Evolutionary conservation across 2,797 vertebrate genomes (phyloP), one percentile per base, ranked within the genome.

Genomic region (Catharus ustulatus): DNA sequence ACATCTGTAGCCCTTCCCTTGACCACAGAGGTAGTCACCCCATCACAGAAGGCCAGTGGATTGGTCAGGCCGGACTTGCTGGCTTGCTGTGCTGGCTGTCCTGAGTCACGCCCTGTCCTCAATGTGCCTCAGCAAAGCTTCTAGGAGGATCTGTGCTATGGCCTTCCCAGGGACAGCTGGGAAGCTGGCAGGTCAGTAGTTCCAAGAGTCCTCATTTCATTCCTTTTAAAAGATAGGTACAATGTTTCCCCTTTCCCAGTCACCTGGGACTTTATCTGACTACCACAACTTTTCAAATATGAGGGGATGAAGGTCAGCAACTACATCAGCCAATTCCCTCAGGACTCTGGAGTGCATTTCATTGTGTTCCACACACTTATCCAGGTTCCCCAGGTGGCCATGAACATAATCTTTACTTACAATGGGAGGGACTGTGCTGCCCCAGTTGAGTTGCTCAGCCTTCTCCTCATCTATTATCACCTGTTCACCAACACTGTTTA

Each of bases 241-340:
- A 21, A 36, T 34, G 4, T 58, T 71, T 58, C 9, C 10, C 29
- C 30, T 71, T 71, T 40, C 30, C n/a, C 24, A 26, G 24, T 38
- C 20, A 18, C 24, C 26, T 59, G 46, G 4, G 12, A 20, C 15
- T 64, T 82, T 11, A 45, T 29, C 23, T 76, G 64, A 38, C 43
- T 38, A 3, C 29, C 24, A 30, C 13, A 12, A 40, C 7, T 52
- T 84, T 52, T 58, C 29, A 59, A 42, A 46, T 77, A 9, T 27
- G 18, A 12, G 3, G 0, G 2, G 13, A 15, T 16, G 9, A 7
- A 24, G 21, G 6, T 5, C 45, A 10, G 38, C 24, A 84, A 5
- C 21, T 16, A 9, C 15, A 72, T 46, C 30, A 72, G 17, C 26
- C 51, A 58, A 5, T 83, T 71, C 24, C 29, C 24, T 40, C 30